Conservation (phyloP, 2,113 vertebrate genomes). For the Platichthys stellatus region DNA sequence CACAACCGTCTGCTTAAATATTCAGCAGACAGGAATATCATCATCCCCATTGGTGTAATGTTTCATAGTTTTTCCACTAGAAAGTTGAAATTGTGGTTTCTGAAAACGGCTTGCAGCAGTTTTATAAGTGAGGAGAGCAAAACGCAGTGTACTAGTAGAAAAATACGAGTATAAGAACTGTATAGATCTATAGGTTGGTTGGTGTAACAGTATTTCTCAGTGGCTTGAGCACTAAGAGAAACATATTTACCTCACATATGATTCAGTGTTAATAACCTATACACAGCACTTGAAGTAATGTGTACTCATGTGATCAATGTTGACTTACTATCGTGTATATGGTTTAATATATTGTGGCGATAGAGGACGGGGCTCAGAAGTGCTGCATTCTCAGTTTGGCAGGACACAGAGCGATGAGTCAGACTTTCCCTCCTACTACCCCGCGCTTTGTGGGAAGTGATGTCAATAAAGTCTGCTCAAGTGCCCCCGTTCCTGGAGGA, state of each 20-base stretch:
- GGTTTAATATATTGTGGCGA: constrained; percentile 27
- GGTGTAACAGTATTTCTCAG: not conserved
- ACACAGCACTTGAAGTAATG: not conserved
- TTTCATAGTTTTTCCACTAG: not conserved
- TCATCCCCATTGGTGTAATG: not conserved
- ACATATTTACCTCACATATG: not conserved
- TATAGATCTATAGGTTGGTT: too few relatives aligned
- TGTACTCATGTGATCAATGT: constrained; percentile 25
- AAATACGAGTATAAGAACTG: constrained; percentile 7
- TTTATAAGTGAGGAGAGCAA: constrained; percentile 1
- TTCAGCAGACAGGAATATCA: not conserved
- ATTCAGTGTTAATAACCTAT: not conserved
- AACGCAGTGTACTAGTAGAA: not conserved
- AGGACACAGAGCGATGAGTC: constrained; percentile 76
- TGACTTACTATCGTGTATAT: constrained; percentile 28
- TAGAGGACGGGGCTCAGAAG: constrained; percentile 56
- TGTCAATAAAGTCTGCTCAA: constrained; percentile 75
- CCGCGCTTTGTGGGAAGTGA: constrained; percentile 73
- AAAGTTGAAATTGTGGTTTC: constrained; percentile 1
- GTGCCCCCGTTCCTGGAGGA: constrained; percentile 60
- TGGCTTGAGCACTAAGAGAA: too few relatives aligned
- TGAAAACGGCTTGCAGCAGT: not conserved
- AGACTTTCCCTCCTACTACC: constrained; percentile 82
- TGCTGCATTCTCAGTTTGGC: constrained; percentile 71
- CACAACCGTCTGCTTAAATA: not conserved